Evolutionary conservation across 2,113 vertebrate species (phyloP), one percentile per base, ranked within the genome.

Genomic region (Clinocottus analis): DNA sequence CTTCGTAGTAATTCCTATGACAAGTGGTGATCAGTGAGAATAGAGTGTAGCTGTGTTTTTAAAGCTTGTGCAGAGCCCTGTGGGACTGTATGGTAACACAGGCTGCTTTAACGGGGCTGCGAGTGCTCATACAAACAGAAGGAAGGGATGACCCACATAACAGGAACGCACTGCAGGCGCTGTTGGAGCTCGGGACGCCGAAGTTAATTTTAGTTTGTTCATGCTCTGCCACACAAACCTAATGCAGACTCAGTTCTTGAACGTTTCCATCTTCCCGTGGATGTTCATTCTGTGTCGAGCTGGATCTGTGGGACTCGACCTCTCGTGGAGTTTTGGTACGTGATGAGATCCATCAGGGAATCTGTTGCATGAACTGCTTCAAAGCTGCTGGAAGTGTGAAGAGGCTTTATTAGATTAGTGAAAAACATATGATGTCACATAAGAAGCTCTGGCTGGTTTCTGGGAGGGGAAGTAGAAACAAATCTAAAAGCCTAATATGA

Each of bases 191-290:
- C 51, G 56, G 73, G 86, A 83, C 70, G 10, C 63, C 31, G 10
- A 11, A 56, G 85, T 82, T 87, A 68, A 82, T 84, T 82, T 82
- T 80, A 89, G 77, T 63, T 39, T 45, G 14, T 61, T 69, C 47
- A 70, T 73, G 25, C 47, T 17, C 21, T 61, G 64, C 25, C 83
- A 58, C 79, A 79, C 86, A 77, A 76, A 85, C 66, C 63, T 77
- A 75, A 86, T 74, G 45, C 47, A 45, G 3, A 7, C 65, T 51
- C 51, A 64, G 59, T 78, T 73, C 74, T 47, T 39, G n/a, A 58
- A 68, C n/a, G 35, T 55, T 61, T 49, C 6, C 58, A 23, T 60
- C 16, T 35, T 25, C 47, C 10, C 12, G 53, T 29, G 12, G 25
- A 17, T 53, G 21, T 21, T 39, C 13, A 17, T 4, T 53, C 33